phyloP scores from a whole-genome alignment of 2,113 vertebrate genomes.

The Lutjanus erythropterus region DNA sequence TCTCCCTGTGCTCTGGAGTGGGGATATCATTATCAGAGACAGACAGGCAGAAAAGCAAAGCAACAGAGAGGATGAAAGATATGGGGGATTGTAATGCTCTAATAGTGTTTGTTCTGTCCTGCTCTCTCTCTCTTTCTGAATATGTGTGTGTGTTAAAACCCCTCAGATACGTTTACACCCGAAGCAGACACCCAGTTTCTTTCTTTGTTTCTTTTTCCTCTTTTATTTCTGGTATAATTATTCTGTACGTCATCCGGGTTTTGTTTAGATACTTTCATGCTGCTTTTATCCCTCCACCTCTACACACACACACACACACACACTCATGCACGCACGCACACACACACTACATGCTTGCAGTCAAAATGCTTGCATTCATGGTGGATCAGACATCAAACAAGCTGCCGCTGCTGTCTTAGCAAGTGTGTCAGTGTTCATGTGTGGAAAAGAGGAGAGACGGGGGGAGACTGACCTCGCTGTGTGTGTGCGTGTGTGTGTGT shows the following conservation, averaged over 20 bases:
- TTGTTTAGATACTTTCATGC: neutral
- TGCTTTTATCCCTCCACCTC: neutral
- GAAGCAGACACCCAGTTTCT: neutral
- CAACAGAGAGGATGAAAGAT: conserved; percentile 55
- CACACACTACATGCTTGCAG: neutral
- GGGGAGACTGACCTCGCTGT: conserved; percentile 30
- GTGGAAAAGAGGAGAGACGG: conserved; percentile 16
- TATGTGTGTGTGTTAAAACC: neutral
- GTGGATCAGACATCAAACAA: conserved; percentile 60
- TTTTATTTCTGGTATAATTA: conserved; percentile 3
- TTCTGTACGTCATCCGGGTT: neutral
- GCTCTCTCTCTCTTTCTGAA: neutral
- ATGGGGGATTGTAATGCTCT: conserved; percentile 49
- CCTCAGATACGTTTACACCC: conserved; percentile 9
- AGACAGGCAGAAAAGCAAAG: conserved; percentile 58
- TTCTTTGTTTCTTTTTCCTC: neutral
- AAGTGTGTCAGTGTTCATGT: conserved; percentile 46
- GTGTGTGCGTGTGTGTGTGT: conserved; percentile 8
- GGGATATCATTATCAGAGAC: conserved; percentile 56
- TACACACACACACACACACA: conserved; percentile 10
- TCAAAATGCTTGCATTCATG: conserved; percentile 31
- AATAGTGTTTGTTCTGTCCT: conserved; percentile 55
- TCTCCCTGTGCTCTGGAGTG: conserved; percentile 33
- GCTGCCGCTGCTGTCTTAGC: conserved; percentile 31
- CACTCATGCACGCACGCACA: neutral